phyloP scores from a whole-genome alignment of 2,888 invertebrate species.

The Girardia tigrina region DNA sequence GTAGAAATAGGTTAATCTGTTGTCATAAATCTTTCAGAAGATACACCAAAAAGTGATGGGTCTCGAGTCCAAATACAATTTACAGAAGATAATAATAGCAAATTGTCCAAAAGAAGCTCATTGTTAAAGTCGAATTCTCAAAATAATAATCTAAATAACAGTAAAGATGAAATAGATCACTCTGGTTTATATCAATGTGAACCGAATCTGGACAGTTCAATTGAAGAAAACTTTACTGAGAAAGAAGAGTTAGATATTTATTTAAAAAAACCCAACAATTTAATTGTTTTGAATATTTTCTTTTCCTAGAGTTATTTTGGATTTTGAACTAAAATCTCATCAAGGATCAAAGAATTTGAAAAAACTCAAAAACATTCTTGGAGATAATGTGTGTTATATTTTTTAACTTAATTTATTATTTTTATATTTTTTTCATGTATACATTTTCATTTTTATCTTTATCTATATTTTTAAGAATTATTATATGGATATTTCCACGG shows the following conservation, averaged over 20 bases:
- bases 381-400: background rate
- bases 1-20: too few relatives aligned
- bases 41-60: background rate
- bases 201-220: background rate
- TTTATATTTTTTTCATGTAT: too few relatives aligned
- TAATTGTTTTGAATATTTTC: too few relatives aligned
- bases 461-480: too few relatives aligned
- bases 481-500: too few relatives aligned
- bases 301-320: background rate
- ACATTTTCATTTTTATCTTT: too few relatives aligned
- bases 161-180: background rate
- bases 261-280: too few relatives aligned
- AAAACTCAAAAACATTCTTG: slow-evolving; percentile 9
- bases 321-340: background rate
- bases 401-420: too few relatives aligned
- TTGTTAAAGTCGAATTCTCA: background rate
- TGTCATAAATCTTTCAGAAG: background rate
- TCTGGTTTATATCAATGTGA: background rate
- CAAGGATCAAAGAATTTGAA: background rate
- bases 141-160: background rate
- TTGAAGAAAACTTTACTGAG: background rate
- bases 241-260: slow-evolving; percentile 14
- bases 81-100: background rate
- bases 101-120: background rate
- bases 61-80: background rate